These are phyloP conservation scores for Catharus ustulatus DNA, from an alignment of 2,797 vertebrate genomes.

Conservation along the genomic window DNA sequence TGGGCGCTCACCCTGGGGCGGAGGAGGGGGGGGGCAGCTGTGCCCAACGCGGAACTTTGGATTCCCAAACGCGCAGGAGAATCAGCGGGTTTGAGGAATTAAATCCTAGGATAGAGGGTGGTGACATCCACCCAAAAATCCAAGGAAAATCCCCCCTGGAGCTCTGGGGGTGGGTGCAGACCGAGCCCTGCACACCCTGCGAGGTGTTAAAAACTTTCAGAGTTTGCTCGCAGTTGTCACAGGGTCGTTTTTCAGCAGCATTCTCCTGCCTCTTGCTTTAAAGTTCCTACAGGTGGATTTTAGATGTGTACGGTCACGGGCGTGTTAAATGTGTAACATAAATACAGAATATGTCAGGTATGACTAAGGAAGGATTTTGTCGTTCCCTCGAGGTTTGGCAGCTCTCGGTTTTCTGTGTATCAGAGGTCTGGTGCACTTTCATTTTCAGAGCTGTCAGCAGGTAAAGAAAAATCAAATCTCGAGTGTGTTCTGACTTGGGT, in stretches of 20 bases:
- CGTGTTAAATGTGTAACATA: rapidly evolving
- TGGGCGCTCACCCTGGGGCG: too few relatives aligned
- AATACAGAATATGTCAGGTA: rapidly evolving
- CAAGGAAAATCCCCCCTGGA: rapidly evolving
- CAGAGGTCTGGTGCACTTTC: neutral
- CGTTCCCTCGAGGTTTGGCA: neutral
- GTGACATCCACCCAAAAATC: rapidly evolving
- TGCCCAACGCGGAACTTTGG: neutral
- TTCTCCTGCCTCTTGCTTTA: rapidly evolving
- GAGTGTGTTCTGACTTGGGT: rapidly evolving
- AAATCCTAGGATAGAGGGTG: rapidly evolving
- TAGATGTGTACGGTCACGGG: neutral
- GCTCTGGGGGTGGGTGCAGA: rapidly evolving
- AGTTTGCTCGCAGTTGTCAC: neutral
- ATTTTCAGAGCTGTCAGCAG: neutral
- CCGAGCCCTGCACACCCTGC: neutral
- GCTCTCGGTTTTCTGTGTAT: neutral
- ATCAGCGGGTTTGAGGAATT: rapidly evolving
- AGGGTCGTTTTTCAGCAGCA: neutral
- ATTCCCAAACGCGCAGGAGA: neutral
- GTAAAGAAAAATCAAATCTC: neutral
- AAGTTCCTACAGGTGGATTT: rapidly evolving
- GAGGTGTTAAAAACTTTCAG: neutral
- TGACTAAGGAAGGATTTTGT: neutral
- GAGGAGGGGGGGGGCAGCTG: too few relatives aligned